Base-by-base conservation (phyloP, 2,888 invertebrate species). In the Eledona agricola region DNA sequence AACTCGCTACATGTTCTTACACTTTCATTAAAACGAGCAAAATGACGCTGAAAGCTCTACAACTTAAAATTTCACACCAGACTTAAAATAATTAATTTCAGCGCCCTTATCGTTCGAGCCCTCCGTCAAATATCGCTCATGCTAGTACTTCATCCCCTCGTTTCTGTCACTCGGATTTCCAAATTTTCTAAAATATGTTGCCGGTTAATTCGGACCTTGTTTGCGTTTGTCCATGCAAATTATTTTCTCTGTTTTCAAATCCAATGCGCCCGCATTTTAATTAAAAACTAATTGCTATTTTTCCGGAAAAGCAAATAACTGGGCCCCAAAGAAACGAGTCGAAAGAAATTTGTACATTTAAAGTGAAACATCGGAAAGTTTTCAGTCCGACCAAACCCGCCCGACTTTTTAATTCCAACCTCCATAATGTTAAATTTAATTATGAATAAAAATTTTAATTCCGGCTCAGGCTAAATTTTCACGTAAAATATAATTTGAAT, bases 1-100 rank as follows among this genome's bases (percentile, higher is more conserved):
- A 42, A 42, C 42, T 29, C 31, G 42, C 42, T 42, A 42, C 42
- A 42, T 42, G 42, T 42, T 29, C 42, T 42, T 42, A 42, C 42
- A 42, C 31, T 42, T 42, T 42, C 42, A 42, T 42, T 42, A 42
- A 42, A 42, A 42, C 42, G 42, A 42, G 29, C 29, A 42, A 42
- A 42, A 42, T 29, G 42, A 13, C 31, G 29, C 20, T 42, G 42
- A 42, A 42, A 42, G 42, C 42, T 42, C 42, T 19, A 22, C 42
- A 31, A 42, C 42, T 42, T 31, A 42, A 42, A 42, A 42, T 42
- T 29, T 37, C 25, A 37, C 37, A 23, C 25, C 15, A 23, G 22
- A 23, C 13, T 23, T 42, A 42, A 29, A 42, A 42, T 42, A 42
- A 42, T 42, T 42, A 42, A 42, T 42, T 42, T 42, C 42, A n/a